Evolutionary conservation across 2,113 vertebrate genomes (phyloP), one percentile per base, ranked within the genome.

Genomic region (Mirza zaza): DNA sequence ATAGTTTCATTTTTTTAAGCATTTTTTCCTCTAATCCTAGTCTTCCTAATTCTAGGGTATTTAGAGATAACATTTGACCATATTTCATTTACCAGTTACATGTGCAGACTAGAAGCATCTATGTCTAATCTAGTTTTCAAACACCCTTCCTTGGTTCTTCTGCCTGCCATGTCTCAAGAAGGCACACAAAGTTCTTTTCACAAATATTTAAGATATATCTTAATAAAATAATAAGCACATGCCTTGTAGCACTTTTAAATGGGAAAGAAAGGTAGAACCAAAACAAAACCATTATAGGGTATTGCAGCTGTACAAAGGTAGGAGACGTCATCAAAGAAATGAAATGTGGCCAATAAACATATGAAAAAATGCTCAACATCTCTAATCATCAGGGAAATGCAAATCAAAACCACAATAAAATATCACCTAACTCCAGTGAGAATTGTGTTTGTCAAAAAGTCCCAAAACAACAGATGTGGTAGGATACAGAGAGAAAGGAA

Each of bases 21-120:
- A 55, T 76, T 79, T 90, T 96, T 94, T 45, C 63, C 61, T 87
- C 2, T 70, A 85, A 83, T 34, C 9, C 59, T 29, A 20, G 59
- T 92, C 52, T 85, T 96, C 42, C 80, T 71, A 39, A 83, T 95
- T 91, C 90, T 81, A 48, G 68, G n/a, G 32, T 84, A 57, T 70
- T 87, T 90, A 79, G 29, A 65, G 29, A 81, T 81, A 82, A 32
- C 20, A 48, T 70, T 87, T 81, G 2, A 1, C 36, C 14, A 15
- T 84, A 20, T 95, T 96, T 97, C 36, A 79, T 88, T 32, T 83
- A 76, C 18, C 5, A 73, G 25, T 68, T 45, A 48, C 3, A 36
- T 63, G 29, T n/a, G 71, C 86, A 76, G 70, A 50, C 48, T 81
- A 42, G 50, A 96, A 75, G 4, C 10, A 68, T 77, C 36, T 70